Evolutionary conservation across 2,797 vertebrate genomes (phyloP).

Genomic region (Enoplosus armatus): DNA sequence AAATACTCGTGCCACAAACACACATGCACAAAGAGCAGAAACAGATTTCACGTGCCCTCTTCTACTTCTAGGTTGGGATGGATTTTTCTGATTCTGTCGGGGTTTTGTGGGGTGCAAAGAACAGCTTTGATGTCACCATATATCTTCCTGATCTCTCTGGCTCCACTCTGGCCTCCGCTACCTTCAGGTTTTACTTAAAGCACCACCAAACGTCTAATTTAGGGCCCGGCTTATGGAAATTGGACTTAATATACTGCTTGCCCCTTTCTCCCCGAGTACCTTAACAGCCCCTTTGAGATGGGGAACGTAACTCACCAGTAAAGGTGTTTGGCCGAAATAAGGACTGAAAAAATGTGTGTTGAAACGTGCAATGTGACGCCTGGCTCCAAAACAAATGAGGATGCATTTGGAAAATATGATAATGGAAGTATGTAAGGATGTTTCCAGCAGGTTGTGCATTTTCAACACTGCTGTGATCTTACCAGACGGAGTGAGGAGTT

Average conservation of each 20-base stretch:
- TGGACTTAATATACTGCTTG: conserved; percentile 74
- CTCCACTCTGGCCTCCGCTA: conserved; percentile 66
- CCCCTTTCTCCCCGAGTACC: conserved; percentile 30
- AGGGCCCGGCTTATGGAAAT: conserved; percentile 78
- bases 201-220: conserved; percentile 74
- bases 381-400: background rate
- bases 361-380: background rate
- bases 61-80: conserved; percentile 35
- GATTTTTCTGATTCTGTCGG: conserved; percentile 64
- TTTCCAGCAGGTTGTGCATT: background rate
- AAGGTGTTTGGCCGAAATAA: conserved; percentile 53
- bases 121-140: conserved; percentile 79
- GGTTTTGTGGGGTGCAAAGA: conserved; percentile 70
- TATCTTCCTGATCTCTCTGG: conserved; percentile 79
- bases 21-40: conserved; percentile 31
- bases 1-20: conserved; percentile 1
- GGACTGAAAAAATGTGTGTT: conserved; percentile 25
- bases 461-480: background rate
- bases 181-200: conserved; percentile 76
- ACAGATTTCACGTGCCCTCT: conserved; percentile 37
- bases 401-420: conserved; percentile 12
- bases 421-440: background rate
- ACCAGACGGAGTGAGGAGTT: background rate
- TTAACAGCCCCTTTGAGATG: conserved; percentile 50
- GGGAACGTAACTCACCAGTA: conserved; percentile 58